A percentile compares a stretch with the other conserved stretches of the same genome.
Evolutionary conservation across 2,797 vertebrate genomes (phyloP).

Genomic region (Pogonophryne albipinna): DNA sequence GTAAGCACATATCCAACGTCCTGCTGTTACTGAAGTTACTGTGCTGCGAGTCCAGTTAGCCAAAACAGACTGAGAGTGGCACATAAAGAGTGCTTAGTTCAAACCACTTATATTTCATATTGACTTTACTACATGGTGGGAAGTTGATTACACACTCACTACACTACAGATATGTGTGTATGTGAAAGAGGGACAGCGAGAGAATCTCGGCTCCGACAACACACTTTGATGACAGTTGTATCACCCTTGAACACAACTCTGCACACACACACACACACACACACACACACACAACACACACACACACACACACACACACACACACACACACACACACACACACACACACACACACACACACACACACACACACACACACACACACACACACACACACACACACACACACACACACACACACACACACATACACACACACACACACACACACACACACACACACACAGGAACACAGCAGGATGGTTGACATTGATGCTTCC

Average conservation of each 20-base stretch:
- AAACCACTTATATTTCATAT: constrained; percentile 61
- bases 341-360: constrained; percentile 9
- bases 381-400: too few species aligned
- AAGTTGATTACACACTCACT: constrained; percentile 60
- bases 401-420: too few species aligned
- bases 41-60: constrained; percentile 10
- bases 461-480: constrained; percentile 52
- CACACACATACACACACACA: too few species aligned
- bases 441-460: too few species aligned
- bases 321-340: constrained; percentile 24
- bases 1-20: constrained; percentile 1
- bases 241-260: constrained; percentile 57
- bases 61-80: constrained; percentile 28
- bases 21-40: constrained; percentile 18
- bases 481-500: constrained; percentile 73
- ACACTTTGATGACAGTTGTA: constrained; percentile 49
- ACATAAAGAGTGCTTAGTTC: constrained; percentile 50
- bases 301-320: constrained; percentile 22
- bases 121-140: constrained; percentile 60
- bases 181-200: neutral
- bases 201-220: constrained; percentile 41
- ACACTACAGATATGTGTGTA: neutral
- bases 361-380: too few species aligned
- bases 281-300: too few species aligned
- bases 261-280: too few species aligned